Evolutionary conservation across 1,140 invertebrate genomes (phyloP), one percentile per base, ranked within the genome.

Genomic region (Rhagoletis zephyria): DNA sequence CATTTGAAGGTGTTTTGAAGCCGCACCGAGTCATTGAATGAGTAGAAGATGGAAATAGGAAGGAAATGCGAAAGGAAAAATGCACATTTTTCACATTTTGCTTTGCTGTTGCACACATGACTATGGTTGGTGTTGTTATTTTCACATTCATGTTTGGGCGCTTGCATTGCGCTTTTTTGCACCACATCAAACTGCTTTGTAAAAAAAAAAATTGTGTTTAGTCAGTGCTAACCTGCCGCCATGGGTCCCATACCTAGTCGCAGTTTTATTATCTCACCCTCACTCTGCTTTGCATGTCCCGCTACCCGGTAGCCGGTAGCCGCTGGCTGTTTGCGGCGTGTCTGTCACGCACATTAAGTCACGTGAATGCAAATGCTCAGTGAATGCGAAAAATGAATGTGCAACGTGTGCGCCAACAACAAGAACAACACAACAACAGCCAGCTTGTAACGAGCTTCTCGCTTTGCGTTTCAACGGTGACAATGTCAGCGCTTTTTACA

Each of bases 281-380:
- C 30, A 30, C 30, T 30, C 30, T 30, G 30, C 30, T 30, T 30
- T 30, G 30, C 51, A 56, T 56, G 10, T 56, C 10, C 51, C n/a
- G 61, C 61, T 14, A 63, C 0, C 30, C 30, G 30, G 30, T 30
- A 30, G 30, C 14, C 4, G 45, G 16, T 19, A 2, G 6, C 45
- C 10, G 70, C 70, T 77, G 45, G 12, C 48, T 48, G 70, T 77
- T 45, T 77, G 16, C 51, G 70, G 70, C 70, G 42, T 77, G 16
- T 48, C 70, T 77, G 70, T 77, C 70, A 77, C 48, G 70, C 42
- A 51, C 70, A 77, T 77, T 77, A 77, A 77, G 70, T 77, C 70
- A 77, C 70, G 70, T 77, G 70, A 77, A 77, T 77, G 70, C 30
- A 48, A 51, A 77, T 77, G 48, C 48, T 77, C 70, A 77, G 70